Conservation (phyloP, 2,113 vertebrate species). For the Mastomys coucha region DNA sequence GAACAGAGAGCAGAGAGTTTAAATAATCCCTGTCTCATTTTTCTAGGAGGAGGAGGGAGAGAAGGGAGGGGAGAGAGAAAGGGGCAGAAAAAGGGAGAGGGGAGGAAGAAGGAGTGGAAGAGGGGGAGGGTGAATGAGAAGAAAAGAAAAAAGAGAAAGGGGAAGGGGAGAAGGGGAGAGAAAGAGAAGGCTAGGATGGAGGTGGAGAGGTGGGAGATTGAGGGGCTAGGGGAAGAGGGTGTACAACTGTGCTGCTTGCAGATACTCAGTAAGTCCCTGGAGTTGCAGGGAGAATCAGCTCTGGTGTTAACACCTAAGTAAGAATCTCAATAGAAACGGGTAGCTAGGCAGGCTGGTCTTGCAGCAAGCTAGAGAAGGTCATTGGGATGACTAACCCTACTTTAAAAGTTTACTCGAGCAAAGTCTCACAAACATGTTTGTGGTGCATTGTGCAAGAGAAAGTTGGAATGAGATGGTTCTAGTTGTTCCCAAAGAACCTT, state of each 20-base stretch:
- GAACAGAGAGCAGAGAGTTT: not conserved
- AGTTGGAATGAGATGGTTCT: not conserved
- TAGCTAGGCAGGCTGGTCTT: not conserved
- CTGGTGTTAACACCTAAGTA: not conserved
- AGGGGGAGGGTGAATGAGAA: too few species aligned
- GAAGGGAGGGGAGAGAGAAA: not conserved
- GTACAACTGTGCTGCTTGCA: not conserved
- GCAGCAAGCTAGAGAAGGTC: not conserved
- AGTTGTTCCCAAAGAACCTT: not conserved
- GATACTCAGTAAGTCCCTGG: too few species aligned
- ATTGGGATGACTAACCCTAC: not conserved
- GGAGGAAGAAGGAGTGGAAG: not conserved
- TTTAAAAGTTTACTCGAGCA: conserved; percentile 21
- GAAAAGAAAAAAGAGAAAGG: not conserved
- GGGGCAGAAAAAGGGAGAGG: not conserved
- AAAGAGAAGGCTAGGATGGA: too few species aligned
- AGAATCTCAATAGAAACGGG: not conserved
- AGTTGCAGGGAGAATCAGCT: not conserved
- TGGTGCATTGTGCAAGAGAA: not conserved
- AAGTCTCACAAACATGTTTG: not conserved
- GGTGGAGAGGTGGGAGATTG: too few species aligned
- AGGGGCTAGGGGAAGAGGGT: too few species aligned
- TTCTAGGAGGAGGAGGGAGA: too few species aligned
- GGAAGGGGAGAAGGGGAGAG: not conserved
- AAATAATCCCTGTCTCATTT: not conserved